Percentiles rank a stretch among this genome's conserved stretches.
Conservation (phyloP, 1,140 invertebrate species). For the Sinella curviseta region DNA sequence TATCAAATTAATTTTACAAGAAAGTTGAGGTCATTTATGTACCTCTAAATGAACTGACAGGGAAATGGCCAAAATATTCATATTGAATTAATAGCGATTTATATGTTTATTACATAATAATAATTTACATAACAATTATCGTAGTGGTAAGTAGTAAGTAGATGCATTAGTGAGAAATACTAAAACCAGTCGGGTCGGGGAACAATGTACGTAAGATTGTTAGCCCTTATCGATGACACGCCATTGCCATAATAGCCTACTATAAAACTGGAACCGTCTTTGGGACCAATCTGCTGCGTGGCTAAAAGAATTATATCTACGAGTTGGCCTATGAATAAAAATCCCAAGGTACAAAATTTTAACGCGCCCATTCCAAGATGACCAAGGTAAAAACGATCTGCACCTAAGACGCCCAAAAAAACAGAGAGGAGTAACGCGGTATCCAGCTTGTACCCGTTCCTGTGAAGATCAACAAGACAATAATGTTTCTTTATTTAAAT, state of each 20-base stretch:
- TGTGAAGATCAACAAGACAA: too few relatives aligned
- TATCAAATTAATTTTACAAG: too few relatives aligned
- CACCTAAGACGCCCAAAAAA: conserved; percentile 95
- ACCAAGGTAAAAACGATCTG: conserved; percentile 93
- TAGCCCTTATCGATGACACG: conserved; percentile 74
- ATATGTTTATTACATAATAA: too few relatives aligned
- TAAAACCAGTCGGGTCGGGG: conserved; percentile 75
- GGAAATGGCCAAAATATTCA: too few relatives aligned
- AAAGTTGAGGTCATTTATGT: too few relatives aligned
- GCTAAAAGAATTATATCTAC: conserved; percentile 94
- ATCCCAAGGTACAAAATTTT: conserved; percentile 93
- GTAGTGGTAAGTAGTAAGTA: not conserved
- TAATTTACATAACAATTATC: not conserved
- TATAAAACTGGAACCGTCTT: conserved; percentile 94
- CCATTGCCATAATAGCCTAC: conserved; percentile 91
- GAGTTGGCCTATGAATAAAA: conserved; percentile 93
- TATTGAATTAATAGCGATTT: too few relatives aligned
- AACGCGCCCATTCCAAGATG: conserved; percentile 92
- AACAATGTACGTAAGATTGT: conserved; percentile 82
- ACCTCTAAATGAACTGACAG: too few relatives aligned
- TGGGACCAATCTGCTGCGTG: conserved; percentile 85
- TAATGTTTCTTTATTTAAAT: too few relatives aligned
- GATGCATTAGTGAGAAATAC: not conserved
- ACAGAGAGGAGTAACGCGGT: conserved; percentile 88
- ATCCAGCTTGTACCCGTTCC: conserved; percentile 91